Conservation (phyloP, 1,140 invertebrate species). For the Drosophila gunungcola region DNA sequence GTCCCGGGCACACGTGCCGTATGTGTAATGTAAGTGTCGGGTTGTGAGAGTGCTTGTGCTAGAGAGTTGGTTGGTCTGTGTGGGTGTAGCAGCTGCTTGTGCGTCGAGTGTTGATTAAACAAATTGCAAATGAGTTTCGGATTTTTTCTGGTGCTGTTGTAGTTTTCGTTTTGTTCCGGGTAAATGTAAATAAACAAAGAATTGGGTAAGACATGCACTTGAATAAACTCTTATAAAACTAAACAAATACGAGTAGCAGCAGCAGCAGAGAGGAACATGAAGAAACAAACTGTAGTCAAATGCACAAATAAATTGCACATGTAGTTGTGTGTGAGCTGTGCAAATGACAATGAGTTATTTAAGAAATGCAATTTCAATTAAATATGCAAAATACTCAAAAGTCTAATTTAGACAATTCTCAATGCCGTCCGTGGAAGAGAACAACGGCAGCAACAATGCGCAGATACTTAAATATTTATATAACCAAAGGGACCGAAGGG, state of each 20-base stretch:
- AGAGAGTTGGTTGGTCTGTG: background rate
- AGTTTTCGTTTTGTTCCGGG: slow-evolving; percentile 40
- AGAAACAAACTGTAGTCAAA: slow-evolving; percentile 57
- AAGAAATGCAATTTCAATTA: slow-evolving; percentile 84
- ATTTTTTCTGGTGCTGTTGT: slow-evolving; percentile 47
- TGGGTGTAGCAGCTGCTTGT: slow-evolving; percentile 49
- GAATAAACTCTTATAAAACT: slow-evolving; percentile 82
- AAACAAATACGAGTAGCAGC: slow-evolving; percentile 58
- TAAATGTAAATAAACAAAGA: slow-evolving; percentile 73
- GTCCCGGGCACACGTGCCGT: slow-evolving; percentile 48
- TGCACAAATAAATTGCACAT: slow-evolving; percentile 70
- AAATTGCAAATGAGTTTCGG: slow-evolving; percentile 81
- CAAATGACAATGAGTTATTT: slow-evolving; percentile 80
- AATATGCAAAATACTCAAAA: slow-evolving; percentile 84
- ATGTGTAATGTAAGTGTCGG: slow-evolving; percentile 57
- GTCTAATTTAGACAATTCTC: slow-evolving; percentile 79
- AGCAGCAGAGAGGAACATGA: background rate
- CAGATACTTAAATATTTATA: slow-evolving; percentile 83
- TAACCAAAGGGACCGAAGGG: slow-evolving; percentile 37
- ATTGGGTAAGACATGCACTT: slow-evolving; percentile 78
- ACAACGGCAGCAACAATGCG: slow-evolving; percentile 59
- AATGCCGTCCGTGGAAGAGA: slow-evolving; percentile 20
- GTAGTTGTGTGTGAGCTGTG: slow-evolving; percentile 36
- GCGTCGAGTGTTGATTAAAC: slow-evolving; percentile 79
- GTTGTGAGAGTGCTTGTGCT: slow-evolving; percentile 1